These are phyloP conservation scores for Aphidius ervi DNA, from an alignment of 1,140 invertebrate species.

Conservation along the genomic window DNA sequence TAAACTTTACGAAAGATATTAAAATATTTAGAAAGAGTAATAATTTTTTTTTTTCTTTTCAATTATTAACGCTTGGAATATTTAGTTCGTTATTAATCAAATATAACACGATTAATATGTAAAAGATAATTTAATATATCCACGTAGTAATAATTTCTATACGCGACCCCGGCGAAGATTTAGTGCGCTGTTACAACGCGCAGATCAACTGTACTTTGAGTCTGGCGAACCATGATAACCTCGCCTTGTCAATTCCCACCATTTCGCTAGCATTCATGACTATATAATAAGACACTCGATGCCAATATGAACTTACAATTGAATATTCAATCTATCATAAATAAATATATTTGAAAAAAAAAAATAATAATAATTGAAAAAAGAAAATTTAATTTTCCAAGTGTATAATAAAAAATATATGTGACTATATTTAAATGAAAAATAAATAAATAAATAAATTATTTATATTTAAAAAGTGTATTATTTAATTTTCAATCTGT, in stretches of 20 bases:
- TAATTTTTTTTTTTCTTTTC: no score
- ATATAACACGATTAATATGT: no score
- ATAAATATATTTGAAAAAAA: background rate
- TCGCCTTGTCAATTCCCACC: constrained; percentile 22
- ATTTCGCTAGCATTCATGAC: constrained; percentile 15
- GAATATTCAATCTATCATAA: background rate
- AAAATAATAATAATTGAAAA: constrained; percentile 1
- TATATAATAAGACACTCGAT: constrained; percentile 17
- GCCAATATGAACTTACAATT: constrained; percentile 9
- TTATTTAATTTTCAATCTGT: constrained; percentile 52
- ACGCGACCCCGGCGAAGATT: no score
- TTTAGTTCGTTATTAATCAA: no score
- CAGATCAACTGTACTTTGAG: constrained; percentile 46
- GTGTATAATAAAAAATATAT: background rate
- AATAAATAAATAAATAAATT: background rate
- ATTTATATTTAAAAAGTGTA: constrained; percentile 5
- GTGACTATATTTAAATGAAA: background rate
- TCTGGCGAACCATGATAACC: constrained; percentile 44
- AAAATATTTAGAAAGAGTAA: no score
- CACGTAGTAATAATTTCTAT: no score
- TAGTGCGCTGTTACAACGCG: constrained; percentile 27
- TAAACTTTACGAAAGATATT: no score
- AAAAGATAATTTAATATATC: no score
- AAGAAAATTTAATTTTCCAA: constrained; percentile 1
- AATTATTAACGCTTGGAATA: no score